Evolutionary conservation across 2,888 invertebrate genomes (phyloP).

Genomic region (Parnassius apollo): DNA sequence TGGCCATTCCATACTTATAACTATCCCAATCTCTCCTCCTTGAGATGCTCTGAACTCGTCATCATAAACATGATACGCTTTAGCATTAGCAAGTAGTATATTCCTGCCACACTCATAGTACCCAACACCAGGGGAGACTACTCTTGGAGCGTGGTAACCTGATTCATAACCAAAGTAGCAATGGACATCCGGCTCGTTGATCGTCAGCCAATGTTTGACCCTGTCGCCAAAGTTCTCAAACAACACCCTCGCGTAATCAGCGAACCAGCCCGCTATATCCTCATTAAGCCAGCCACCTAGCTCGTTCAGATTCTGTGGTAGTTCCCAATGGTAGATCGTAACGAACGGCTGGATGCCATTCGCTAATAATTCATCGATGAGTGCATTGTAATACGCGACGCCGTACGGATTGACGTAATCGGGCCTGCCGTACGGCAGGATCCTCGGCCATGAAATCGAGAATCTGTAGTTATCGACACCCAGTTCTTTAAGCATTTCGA

Average conservation of each 20-base stretch:
- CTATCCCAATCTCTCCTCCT: slow-evolving; percentile 51
- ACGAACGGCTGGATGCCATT: slow-evolving; percentile 81
- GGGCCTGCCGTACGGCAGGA: slow-evolving; percentile 76
- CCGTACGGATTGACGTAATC: slow-evolving; percentile 74
- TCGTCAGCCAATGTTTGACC: slow-evolving; percentile 83
- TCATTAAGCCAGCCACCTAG: slow-evolving; percentile 71
- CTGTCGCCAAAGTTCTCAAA: slow-evolving; percentile 69
- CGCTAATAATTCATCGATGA: slow-evolving; percentile 80
- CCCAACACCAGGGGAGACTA: slow-evolving; percentile 59
- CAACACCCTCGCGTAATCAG: slow-evolving; percentile 57
- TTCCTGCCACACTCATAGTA: slow-evolving; percentile 81
- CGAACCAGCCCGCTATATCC: slow-evolving; percentile 58
- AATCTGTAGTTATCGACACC: slow-evolving; percentile 67
- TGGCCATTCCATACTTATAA: slow-evolving; percentile 32
- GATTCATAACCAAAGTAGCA: slow-evolving; percentile 51
- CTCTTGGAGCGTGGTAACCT: slow-evolving; percentile 41
- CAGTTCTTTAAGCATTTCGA: slow-evolving; percentile 48
- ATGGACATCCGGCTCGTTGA: slow-evolving; percentile 82
- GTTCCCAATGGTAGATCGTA: slow-evolving; percentile 74
- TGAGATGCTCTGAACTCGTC: slow-evolving; percentile 67
- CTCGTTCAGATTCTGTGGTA: slow-evolving; percentile 67
- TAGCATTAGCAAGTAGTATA: slow-evolving; percentile 79
- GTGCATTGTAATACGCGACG: slow-evolving; percentile 81
- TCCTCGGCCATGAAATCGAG: slow-evolving; percentile 81
- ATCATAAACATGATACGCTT: slow-evolving; percentile 78